Percentiles rank a stretch among this genome's conserved stretches.
Evolutionary conservation across 2,797 vertebrate genomes (phyloP).

Genomic region (Cephalopachus bancanus): DNA sequence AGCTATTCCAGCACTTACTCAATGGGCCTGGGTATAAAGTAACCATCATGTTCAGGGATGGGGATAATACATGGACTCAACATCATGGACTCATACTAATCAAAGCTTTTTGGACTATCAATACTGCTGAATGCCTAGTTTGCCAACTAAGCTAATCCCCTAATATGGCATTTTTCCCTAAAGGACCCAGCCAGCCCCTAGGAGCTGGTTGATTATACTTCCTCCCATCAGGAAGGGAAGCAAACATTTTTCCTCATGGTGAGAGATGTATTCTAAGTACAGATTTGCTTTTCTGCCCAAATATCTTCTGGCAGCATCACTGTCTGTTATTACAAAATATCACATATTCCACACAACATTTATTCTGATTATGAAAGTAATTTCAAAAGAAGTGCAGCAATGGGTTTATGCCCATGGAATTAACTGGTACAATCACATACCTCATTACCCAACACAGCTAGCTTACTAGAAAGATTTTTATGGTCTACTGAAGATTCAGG

Average conservation of each 20-base stretch:
- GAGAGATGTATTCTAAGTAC: not conserved
- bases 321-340: conserved; percentile 45
- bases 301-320: not conserved
- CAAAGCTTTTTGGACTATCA: not conserved
- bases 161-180: not conserved
- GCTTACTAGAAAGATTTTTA: not conserved
- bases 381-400: not conserved
- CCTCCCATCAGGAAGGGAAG: not conserved
- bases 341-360: not conserved
- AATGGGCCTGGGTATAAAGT: not conserved
- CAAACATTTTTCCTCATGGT: not conserved
- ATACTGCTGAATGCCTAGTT: not conserved
- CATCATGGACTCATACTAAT: not conserved
- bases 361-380: conserved; percentile 23
- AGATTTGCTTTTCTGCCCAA: conserved; percentile 6
- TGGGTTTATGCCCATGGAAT: not conserved
- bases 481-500: not conserved
- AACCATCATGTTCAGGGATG: too few relatives aligned
- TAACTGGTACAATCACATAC: not conserved
- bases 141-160: not conserved
- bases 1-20: not conserved
- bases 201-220: not conserved
- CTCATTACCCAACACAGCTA: not conserved
- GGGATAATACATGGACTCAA: not conserved
- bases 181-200: not conserved